Evolutionary conservation across 2,113 vertebrate species (phyloP).

Genomic region (Oxyruncus cristatus): DNA sequence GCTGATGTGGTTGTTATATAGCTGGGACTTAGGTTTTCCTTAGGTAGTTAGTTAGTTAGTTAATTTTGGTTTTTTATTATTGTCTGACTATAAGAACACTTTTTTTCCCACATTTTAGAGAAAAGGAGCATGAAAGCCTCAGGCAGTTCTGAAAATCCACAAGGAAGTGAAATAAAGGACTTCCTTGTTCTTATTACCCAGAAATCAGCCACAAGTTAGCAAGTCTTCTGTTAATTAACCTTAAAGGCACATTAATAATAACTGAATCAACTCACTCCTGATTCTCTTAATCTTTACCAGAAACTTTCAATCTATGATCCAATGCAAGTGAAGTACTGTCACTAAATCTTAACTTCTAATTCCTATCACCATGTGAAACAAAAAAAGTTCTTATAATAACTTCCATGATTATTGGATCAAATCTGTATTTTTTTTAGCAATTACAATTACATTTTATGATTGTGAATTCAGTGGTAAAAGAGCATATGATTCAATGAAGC

Average conservation of each 20-base stretch:
- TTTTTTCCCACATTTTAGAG: neutral
- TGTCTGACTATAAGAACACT: neutral
- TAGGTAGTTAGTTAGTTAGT: too few relatives aligned
- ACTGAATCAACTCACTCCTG: neutral
- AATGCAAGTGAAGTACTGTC: neutral
- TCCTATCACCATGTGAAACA: neutral
- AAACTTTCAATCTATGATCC: neutral
- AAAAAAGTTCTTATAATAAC: neutral
- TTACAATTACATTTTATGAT: neutral
- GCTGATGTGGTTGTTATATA: neutral
- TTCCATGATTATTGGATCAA: neutral
- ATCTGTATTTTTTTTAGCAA: neutral
- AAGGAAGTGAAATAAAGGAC: neutral
- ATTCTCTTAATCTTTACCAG: neutral
- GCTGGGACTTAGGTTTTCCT: neutral
- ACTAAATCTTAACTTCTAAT: neutral
- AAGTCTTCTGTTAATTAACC: fast-evolving
- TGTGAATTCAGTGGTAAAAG: neutral
- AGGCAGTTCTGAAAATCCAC: neutral
- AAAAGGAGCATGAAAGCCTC: neutral
- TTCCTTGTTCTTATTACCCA: neutral
- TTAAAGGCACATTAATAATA: neutral
- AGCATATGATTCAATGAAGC: neutral
- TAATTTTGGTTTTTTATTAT: neutral
- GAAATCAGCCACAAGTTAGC: neutral